Evolutionary conservation across 2,113 vertebrate genomes (phyloP).

Genomic region (Globicephala melas): DNA sequence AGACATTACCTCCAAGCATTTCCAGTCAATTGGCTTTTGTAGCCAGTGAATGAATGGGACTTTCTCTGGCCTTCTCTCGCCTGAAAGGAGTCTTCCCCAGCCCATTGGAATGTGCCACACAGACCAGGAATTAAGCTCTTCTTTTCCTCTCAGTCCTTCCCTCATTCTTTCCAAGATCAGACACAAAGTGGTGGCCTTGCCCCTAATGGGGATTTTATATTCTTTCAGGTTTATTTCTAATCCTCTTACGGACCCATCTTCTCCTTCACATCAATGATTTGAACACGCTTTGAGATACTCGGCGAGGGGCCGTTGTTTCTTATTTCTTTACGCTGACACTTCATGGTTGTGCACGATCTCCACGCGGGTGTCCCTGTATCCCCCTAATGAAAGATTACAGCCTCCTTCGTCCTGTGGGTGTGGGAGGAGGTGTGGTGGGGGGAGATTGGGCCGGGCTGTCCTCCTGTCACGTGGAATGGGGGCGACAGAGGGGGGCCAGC

Average conservation of each 20-base stretch:
- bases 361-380: background rate
- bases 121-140: background rate
- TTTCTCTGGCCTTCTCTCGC: constrained; percentile 15
- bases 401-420: background rate
- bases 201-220: background rate
- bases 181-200: background rate
- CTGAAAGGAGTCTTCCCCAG: constrained; percentile 10
- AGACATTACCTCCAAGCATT: constrained; percentile 27
- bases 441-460: background rate
- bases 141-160: background rate
- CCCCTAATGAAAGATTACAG: background rate
- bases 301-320: background rate
- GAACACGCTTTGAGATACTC: background rate
- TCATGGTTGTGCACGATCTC: background rate
- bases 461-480: background rate
- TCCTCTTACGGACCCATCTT: background rate
- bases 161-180: constrained; percentile 14
- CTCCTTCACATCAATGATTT: background rate
- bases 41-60: constrained; percentile 29
- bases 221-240: background rate
- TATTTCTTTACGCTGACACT: background rate
- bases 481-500: background rate
- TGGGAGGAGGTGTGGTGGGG: background rate
- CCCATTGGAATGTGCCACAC: background rate
- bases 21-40: constrained; percentile 61